phyloP scores from a whole-genome alignment of 2,113 vertebrate species.

The Eubucco bourcierii region DNA sequence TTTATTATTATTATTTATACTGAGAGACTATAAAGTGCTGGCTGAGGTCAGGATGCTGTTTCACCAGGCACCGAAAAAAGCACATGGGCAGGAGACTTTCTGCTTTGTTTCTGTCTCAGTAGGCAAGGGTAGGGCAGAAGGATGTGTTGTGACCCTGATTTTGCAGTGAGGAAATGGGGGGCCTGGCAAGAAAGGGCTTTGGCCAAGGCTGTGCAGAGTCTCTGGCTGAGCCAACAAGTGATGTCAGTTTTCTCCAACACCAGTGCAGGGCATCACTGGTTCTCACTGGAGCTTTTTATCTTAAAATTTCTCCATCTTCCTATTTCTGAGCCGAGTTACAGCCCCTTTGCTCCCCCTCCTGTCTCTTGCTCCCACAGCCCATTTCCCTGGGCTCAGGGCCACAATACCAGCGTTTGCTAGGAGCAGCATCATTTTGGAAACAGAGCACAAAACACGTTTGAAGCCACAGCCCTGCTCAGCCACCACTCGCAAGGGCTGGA shows the following conservation, averaged over 20 bases:
- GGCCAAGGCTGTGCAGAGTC: not conserved
- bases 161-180: not conserved
- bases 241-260: not conserved
- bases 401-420: not conserved
- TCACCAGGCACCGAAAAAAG: not conserved
- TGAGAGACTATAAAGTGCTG: not conserved
- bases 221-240: not conserved
- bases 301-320: not conserved
- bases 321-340: not conserved
- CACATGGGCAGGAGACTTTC: not conserved
- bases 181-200: not conserved
- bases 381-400: not conserved
- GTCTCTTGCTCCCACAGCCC: rapidly evolving
- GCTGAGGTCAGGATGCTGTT: not conserved
- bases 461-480: not conserved
- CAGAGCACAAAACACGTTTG: not conserved
- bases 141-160: not conserved
- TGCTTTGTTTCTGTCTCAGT: not conserved
- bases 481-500: not conserved
- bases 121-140: not conserved
- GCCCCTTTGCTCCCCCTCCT: not conserved
- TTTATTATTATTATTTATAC: constrained; percentile 27
- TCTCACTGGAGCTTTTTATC: not conserved
- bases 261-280: not conserved
- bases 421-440: not conserved